Conservation (phyloP, 2,888 invertebrate species). For the Caenorhabditis sp. region DNA sequence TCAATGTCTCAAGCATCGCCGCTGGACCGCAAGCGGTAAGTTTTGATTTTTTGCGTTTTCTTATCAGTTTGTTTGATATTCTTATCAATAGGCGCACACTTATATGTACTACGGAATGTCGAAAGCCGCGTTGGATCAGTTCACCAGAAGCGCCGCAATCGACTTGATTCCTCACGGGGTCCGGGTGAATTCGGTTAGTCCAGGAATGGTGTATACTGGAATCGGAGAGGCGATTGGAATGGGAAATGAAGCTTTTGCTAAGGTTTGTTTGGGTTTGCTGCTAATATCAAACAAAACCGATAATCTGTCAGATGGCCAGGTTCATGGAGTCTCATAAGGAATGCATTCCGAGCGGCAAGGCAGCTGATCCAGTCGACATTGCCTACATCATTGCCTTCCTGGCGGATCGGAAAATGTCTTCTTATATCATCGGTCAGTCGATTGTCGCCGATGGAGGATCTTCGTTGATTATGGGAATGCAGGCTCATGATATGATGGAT, state of each 20-base stretch:
- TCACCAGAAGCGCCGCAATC: constrained; percentile 42
- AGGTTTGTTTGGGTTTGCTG: no score
- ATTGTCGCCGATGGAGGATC: constrained; percentile 60
- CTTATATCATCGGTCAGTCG: constrained; percentile 56
- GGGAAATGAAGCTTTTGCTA: background rate
- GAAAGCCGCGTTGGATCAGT: constrained; percentile 49
- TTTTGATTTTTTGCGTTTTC: background rate
- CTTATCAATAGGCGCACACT: background rate
- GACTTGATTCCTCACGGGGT: constrained; percentile 44
- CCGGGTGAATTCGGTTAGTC: constrained; percentile 51
- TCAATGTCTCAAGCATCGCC: constrained; percentile 55
- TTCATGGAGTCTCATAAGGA: constrained; percentile 28
- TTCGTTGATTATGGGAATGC: constrained; percentile 39
- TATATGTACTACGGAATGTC: constrained; percentile 51
- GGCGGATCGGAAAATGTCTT: constrained; percentile 39
- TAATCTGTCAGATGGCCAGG: constrained; percentile 29
- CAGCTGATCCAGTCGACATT: constrained; percentile 19
- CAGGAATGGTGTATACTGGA: constrained; percentile 37
- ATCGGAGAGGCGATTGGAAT: constrained; percentile 40
- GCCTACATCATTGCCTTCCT: constrained; percentile 41
- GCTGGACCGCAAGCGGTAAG: constrained; percentile 35
- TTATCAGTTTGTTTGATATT: constrained; percentile 1
- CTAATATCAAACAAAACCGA: no score
- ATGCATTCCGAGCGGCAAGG: constrained; percentile 33
- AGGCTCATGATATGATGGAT: constrained; percentile 32